These are phyloP conservation scores for Centropus bengalensis DNA, from an alignment of 2,113 vertebrate genomes.

Conservation along the genomic window DNA sequence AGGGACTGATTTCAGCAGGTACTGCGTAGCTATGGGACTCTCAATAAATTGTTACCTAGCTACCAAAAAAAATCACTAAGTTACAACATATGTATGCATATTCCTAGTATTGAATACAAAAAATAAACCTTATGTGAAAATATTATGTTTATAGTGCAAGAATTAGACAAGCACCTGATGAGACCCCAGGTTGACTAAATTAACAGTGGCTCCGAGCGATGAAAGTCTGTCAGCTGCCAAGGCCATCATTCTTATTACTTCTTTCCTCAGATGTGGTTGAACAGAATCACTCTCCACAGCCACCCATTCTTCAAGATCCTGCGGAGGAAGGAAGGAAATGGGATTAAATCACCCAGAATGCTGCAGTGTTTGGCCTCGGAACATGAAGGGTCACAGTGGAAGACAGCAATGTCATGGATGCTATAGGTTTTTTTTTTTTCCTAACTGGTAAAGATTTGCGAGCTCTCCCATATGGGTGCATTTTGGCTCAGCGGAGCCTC, in stretches of 20 bases:
- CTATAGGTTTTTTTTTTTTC: background rate
- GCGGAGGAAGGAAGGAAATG: background rate
- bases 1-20: background rate
- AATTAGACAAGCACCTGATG: slow-evolving; percentile 79
- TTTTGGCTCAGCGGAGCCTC: background rate
- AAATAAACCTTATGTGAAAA: background rate
- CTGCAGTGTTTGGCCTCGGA: background rate
- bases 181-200: slow-evolving; percentile 74
- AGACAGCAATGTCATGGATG: too few species aligned
- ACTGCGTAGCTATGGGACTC: background rate
- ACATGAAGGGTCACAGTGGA: too few species aligned
- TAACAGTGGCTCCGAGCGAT: slow-evolving; percentile 80
- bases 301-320: slow-evolving; percentile 89
- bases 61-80: background rate
- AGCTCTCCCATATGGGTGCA: background rate
- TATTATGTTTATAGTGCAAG: background rate
- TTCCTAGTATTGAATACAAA: background rate
- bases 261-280: slow-evolving; percentile 77
- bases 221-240: slow-evolving; percentile 77
- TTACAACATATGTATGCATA: background rate
- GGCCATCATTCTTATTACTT: slow-evolving; percentile 83
- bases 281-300: slow-evolving; percentile 87
- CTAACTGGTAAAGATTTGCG: background rate
- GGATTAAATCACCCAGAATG: background rate
- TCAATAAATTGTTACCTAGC: background rate